Base-by-base conservation (phyloP, 2,888 invertebrate species). In the Caenorhabditis virilis region DNA sequence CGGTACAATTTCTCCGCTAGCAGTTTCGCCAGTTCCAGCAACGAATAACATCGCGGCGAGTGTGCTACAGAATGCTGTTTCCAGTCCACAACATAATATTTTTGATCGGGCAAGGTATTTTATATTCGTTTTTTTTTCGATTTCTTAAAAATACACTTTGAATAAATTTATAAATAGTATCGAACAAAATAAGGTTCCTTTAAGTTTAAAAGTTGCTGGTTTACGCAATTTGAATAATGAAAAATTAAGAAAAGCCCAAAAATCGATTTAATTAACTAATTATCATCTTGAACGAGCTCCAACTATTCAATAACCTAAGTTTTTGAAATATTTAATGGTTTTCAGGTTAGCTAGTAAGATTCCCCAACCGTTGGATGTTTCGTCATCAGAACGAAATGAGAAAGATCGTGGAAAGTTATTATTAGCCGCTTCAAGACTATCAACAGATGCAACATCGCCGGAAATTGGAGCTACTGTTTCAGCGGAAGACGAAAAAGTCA, bases 81-180 rank as follows among this genome's bases (percentile, higher is more conserved):
- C 63, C 25, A 58, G 57, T 58, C 63, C 63, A n/a, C 63, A 63
- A 46, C 57, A 63, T 50, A 63, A 50, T 49, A 63, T 63, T 41
- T 63, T 63, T 38, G 63, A 63, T 43, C 46, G 63, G 41, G 57
- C 58, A 26, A 58, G 56, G 57, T 63, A 36, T 41, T 41, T 5
- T 6, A n/a, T n/a, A n/a, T n/a, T n/a, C n/a, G n/a, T n/a, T n/a
- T n/a, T n/a, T n/a, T n/a, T n/a, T n/a, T n/a, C n/a, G n/a, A n/a
- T n/a, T n/a, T n/a, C n/a, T n/a, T n/a, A n/a, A n/a, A n/a, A n/a
- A n/a, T n/a, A n/a, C n/a, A n/a, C n/a, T n/a, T n/a, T n/a, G n/a
- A n/a, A n/a, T n/a, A n/a, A n/a, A n/a, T n/a, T n/a, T n/a, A n/a
- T n/a, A n/a, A n/a, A n/a, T n/a, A n/a, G n/a, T n/a, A n/a, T n/a